Percentiles rank a stretch among this genome's conserved stretches.
These are phyloP conservation scores for Pseudomyrmex concolor DNA, from an alignment of 1,140 invertebrate species.

Conservation along the genomic window DNA sequence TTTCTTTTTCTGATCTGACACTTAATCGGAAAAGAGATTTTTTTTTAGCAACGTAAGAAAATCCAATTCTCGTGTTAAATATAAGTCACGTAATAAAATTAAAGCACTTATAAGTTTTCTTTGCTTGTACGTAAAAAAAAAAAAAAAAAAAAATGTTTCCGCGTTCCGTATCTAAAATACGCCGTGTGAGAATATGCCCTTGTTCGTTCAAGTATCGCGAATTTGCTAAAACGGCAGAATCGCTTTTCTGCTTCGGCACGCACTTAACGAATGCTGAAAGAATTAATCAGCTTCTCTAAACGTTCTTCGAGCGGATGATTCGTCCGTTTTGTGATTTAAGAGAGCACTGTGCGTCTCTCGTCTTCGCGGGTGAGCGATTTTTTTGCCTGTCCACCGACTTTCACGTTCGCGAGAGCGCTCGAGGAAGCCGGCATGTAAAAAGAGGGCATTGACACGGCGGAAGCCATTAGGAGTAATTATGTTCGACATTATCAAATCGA, in stretches of 20 bases:
- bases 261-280: constrained; percentile 1
- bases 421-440: neutral
- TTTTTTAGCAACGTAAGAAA: too few species aligned
- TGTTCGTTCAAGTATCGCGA: constrained; percentile 22
- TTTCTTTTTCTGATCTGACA: neutral
- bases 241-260: neutral
- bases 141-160: neutral
- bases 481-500: neutral
- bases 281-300: neutral
- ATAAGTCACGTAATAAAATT: too few species aligned
- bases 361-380: neutral
- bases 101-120: too few species aligned
- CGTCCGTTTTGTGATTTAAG: too few species aligned
- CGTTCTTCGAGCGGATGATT: neutral
- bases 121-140: too few species aligned
- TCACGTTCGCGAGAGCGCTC: constrained; percentile 11
- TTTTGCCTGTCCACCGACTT: neutral
- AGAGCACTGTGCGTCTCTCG: too few species aligned
- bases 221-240: neutral
- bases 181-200: constrained; percentile 1
- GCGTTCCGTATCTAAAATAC: neutral
- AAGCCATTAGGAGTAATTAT: constrained; percentile 13
- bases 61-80: too few species aligned
- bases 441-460: neutral
- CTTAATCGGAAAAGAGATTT: neutral